Evolutionary conservation across 2,888 invertebrate species (phyloP).

Genomic region (Cantharis nigra): DNA sequence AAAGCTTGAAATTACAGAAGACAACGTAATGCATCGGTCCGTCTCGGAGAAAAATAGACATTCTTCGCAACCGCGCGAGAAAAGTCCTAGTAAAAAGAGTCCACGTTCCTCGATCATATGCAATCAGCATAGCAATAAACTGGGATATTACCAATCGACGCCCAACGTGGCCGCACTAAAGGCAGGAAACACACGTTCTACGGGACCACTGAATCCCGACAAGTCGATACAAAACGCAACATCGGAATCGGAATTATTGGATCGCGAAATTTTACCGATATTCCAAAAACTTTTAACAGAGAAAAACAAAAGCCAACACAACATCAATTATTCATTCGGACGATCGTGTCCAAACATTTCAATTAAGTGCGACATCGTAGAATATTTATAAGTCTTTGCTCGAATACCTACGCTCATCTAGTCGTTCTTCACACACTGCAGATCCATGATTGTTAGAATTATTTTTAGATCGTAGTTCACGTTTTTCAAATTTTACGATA

Average conservation of each 20-base stretch:
- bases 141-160: conserved; percentile 64
- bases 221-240: conserved; percentile 70
- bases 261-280: conserved; percentile 83
- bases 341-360: conserved; percentile 93
- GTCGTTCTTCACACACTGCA: neutral
- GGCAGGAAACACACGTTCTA: conserved; percentile 23
- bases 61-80: conserved; percentile 46
- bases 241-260: conserved; percentile 82
- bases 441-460: neutral
- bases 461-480: neutral
- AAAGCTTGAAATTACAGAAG: conserved; percentile 39
- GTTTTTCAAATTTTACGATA: neutral
- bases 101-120: conserved; percentile 41
- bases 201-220: conserved; percentile 43
- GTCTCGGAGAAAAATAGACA: conserved; percentile 53
- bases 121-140: conserved; percentile 53
- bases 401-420: neutral
- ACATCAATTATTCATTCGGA: conserved; percentile 73
- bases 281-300: conserved; percentile 90
- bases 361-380: conserved; percentile 94
- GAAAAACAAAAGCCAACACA: conserved; percentile 70
- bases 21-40: conserved; percentile 50
- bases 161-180: conserved; percentile 62
- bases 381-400: conserved; percentile 72
- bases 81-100: conserved; percentile 44